These are phyloP conservation scores for Euborellia annulipes DNA, from an alignment of 1,140 invertebrate genomes.

Conservation along the genomic window DNA sequence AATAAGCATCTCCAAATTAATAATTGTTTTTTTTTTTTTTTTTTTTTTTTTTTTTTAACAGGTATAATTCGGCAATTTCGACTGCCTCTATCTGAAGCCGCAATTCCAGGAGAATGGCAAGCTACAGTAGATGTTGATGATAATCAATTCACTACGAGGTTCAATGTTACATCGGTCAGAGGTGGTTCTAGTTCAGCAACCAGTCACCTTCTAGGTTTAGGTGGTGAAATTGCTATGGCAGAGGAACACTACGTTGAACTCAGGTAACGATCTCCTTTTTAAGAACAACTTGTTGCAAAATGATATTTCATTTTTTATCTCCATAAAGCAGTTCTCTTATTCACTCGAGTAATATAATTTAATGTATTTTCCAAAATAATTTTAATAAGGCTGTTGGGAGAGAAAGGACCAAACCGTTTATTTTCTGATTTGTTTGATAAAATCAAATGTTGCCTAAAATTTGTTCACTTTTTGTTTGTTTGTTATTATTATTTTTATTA, in stretches of 20 bases:
- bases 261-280: not conserved
- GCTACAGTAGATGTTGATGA: constrained; percentile 37
- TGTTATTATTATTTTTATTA: no score
- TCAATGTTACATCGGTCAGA: constrained; percentile 25
- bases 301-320: no score
- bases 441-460: no score
- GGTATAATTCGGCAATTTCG: constrained; percentile 35
- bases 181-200: constrained; percentile 5
- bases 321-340: no score
- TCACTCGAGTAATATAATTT: no score
- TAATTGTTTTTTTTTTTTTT: not conserved
- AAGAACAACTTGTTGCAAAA: no score
- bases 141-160: constrained; percentile 28
- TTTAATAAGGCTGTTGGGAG: no score
- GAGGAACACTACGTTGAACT: constrained; percentile 48
- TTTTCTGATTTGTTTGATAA: no score
- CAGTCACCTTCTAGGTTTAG: constrained; percentile 2
- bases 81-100: constrained; percentile 31
- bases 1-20: not conserved
- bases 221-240: constrained; percentile 36
- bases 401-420: no score
- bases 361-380: no score
- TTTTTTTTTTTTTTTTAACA: constrained; percentile 17
- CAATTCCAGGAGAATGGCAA: constrained; percentile 34
- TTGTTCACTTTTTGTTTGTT: no score